Base-by-base conservation (phyloP, 2,113 vertebrate genomes). In the Cathartes aura region DNA sequence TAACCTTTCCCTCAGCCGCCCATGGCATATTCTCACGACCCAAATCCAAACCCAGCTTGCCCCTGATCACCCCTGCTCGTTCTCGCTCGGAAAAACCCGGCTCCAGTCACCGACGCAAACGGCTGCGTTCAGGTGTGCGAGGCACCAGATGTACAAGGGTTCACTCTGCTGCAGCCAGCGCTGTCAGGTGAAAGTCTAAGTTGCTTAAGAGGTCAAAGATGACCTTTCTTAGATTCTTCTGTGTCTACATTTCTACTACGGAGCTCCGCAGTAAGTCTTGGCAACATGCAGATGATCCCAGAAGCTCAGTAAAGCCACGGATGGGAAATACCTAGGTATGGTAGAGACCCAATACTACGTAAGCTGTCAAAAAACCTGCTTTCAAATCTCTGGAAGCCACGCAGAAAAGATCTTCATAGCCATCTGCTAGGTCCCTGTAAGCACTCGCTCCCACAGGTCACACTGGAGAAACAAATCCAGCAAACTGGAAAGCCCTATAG, bases 1-100 rank as follows among this genome's bases (percentile, higher is more conserved):
- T 36, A 22, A 27, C 18, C 20, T 68, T 19, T 8, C 45, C 60
- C 64, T 87, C 8, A 12, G 34, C 15, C 8, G 5, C 40, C 30
- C 27, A 11, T 0, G 5, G 22, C 23, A 30, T 3, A 10, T 20
- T 24, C 21, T 18, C 3, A 6, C 9, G 17, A 66, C 17, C 30
- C 30, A 64, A 76, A 73, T 7, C 55, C 45, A 50, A 93, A 43
- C 40, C 8, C 70, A 52, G 45, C 32, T 72, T 43, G 27, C 8
- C 53, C 52, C 38, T 5, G 11, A 53, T 16, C 36, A 43, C 4
- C 18, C 36, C 22, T 5, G 11, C 1, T 63, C 42, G 38, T 67
- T 63, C 38, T 47, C 26, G 20, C 32, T 88, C 32, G 6, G n/a
- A n/a, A 72, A 83, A 56, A 2, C 6, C 9, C 8, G 6, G 2